Base-by-base conservation (phyloP, 2,797 vertebrate genomes). In the Saxicola maurus region DNA sequence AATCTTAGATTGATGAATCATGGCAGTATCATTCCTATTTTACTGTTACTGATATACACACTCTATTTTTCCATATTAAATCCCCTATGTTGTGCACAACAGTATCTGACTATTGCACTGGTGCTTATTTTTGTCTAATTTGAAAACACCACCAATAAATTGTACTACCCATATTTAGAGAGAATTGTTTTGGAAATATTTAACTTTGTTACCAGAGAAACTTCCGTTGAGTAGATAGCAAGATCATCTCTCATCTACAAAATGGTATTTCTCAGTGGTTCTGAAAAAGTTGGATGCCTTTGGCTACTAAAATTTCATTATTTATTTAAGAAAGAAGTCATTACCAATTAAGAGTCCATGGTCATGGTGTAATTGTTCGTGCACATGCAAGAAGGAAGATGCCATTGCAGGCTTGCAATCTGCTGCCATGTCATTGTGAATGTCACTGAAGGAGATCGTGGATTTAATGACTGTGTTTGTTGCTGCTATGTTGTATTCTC, bases 161-260 rank as follows among this genome's bases (percentile, higher is more conserved):
- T 80, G 76, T 45, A 80, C 59, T 53, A 64, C 64, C 87, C 60
- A 0, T 59, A 45, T 93, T 91, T 90, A 88, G 93, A 92, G 75
- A 81, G 87, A 42, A 42, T 73, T 94, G 94, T 95, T 96, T 94
- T 93, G 95, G 93, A 96, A 94, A 89, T 89, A 85, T 92, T 79
- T 93, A 87, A 94, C 94, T 95, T 53, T 60, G 88, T 96, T 96
- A 87, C 90, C 93, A 92, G 82, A 90, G 95, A 96, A 96, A 96
- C 86, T 84, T 69, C 78, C 20, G 5, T 90, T 17, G 4, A 53
- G 53, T 56, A 38, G 75, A 77, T 71, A 40, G 84, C 52, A 69
- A 79, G 93, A 93, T 87, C 90, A 91, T 82, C 79, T 73, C 60
- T 68, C 59, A 6, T 78, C 62, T 45, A 16, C 82, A 27, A 35